Evolutionary conservation across 2,797 vertebrate species (phyloP), one percentile per base, ranked within the genome.

Genomic region (Sebastes iracundus): DNA sequence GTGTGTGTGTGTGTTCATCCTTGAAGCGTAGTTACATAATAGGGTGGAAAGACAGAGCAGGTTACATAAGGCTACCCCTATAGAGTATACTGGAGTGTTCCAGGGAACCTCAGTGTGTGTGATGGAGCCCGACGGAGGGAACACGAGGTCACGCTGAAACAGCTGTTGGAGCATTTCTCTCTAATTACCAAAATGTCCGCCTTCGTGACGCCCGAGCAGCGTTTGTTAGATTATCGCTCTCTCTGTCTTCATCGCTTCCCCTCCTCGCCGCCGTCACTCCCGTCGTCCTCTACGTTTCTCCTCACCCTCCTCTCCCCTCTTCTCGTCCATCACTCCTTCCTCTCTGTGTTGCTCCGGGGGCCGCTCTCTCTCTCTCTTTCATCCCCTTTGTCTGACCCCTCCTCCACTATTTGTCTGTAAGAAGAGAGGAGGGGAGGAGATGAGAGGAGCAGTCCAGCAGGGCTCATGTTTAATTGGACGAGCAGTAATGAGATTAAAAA

Each of bases 21-120:
- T 89, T 84, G 77, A n/a, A 77, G 75, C 27, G 18, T 62, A 22
- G 72, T 93, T 91, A 75, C 80, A 75, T 90, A 94, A 90, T 66
- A n/a, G 46, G 28, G 53, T 65, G 75, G 62, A 87, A 79, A 82
- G 78, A 91, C 74, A 70, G 73, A 85, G 75, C 58, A 65, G 53
- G 86, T 93, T 90, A 92, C 60, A 61, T 90, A 91, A 92, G 72
- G 38, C 69, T 22, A 5, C 22, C 67, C 53, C 58, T 86, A 59
- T 72, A 38, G 35, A 84, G 35, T 71, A 69, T 67, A 30, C 16
- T 30, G 23, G 20, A 28, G 16, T 75, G 75, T 46, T 16, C 6
- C 38, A 46, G 18, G 46, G 46, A 49, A 49, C 46, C 46, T 49
- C 46, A 49, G 65, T 70, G 71, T 38, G 78, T 74, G 27, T 67